Percentiles rank a stretch among this genome's conserved stretches.
Conservation (phyloP, 1,140 invertebrate genomes). For the Scaptomyza montana region DNA sequence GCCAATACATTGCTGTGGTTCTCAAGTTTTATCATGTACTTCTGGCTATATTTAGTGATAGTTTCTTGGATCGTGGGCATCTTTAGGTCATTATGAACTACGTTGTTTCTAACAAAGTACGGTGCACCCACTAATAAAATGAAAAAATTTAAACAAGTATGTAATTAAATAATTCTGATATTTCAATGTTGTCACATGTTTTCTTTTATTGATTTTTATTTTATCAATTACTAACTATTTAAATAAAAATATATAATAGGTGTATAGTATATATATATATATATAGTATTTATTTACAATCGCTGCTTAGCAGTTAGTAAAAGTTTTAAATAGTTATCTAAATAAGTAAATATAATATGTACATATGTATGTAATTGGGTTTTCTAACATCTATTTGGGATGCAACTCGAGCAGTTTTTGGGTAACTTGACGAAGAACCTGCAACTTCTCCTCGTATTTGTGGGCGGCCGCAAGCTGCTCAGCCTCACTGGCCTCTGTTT, state of each 20-base stretch:
- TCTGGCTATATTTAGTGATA: no score
- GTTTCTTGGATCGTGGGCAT: no score
- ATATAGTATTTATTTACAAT: constrained; percentile 31
- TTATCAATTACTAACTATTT: constrained; percentile 43
- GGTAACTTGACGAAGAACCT: constrained; percentile 66
- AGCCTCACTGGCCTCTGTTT: constrained; percentile 30
- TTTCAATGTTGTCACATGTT: not conserved
- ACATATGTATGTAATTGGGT: not conserved
- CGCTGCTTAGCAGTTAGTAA: constrained; percentile 38
- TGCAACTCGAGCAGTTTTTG: constrained; percentile 63
- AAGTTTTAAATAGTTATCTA: not conserved
- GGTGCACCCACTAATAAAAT: no score
- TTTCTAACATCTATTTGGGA: constrained; percentile 38
- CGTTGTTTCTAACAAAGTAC: no score
- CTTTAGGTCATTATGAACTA: no score
- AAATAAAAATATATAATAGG: constrained; percentile 46
- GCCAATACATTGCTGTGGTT: no score
- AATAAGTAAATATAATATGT: not conserved
- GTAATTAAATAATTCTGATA: not conserved
- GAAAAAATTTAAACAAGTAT: not conserved
- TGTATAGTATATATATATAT: constrained; percentile 23
- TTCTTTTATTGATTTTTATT: constrained; percentile 8
- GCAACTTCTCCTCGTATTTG: constrained; percentile 67
- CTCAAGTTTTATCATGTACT: no score
- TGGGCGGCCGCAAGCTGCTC: constrained; percentile 57